Evolutionary conservation across 2,113 vertebrate genomes (phyloP).

Genomic region (Ictalurus furcatus): DNA sequence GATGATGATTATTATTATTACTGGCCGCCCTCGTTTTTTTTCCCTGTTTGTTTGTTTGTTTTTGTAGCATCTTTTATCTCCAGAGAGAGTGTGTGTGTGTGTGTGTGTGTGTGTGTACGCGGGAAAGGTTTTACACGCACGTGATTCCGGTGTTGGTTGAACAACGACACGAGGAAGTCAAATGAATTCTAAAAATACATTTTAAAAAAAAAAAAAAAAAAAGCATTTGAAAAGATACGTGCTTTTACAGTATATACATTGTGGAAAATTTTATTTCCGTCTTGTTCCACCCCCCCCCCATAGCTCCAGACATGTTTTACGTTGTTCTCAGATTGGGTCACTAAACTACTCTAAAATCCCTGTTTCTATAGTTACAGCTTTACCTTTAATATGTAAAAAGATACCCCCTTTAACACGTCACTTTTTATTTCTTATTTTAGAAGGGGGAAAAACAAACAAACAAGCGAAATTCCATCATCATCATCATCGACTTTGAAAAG

Average conservation of each 20-base stretch:
- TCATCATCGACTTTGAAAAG: conserved; percentile 45
- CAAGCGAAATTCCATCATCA: background rate
- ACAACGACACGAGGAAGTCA: conserved; percentile 30
- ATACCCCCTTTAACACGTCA: background rate
- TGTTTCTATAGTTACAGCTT: background rate
- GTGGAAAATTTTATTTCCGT: background rate
- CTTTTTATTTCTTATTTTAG: conserved; percentile 44
- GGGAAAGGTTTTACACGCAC: background rate
- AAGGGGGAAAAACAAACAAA: background rate
- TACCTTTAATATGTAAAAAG: background rate
- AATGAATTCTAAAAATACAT: conserved; percentile 22
- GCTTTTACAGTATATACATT: conserved; percentile 30
- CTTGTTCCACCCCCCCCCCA: too few relatives aligned
- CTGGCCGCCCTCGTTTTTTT: conserved; percentile 1
- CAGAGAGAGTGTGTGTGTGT: background rate
- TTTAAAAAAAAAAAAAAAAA: background rate
- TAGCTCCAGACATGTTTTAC: conserved; percentile 16
- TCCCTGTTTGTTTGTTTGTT: too few relatives aligned
- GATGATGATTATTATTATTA: conserved; percentile 30
- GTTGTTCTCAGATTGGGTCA: background rate
- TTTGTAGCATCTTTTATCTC: conserved; percentile 43
- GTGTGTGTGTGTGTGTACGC: background rate
- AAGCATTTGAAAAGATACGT: conserved; percentile 28
- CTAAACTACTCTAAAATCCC: background rate
- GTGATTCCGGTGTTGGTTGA: conserved; percentile 33